Percentiles rank a stretch among this genome's conserved stretches.
phyloP scores from a whole-genome alignment of 2,797 vertebrate species.

The Crypturellus tataupa region DNA sequence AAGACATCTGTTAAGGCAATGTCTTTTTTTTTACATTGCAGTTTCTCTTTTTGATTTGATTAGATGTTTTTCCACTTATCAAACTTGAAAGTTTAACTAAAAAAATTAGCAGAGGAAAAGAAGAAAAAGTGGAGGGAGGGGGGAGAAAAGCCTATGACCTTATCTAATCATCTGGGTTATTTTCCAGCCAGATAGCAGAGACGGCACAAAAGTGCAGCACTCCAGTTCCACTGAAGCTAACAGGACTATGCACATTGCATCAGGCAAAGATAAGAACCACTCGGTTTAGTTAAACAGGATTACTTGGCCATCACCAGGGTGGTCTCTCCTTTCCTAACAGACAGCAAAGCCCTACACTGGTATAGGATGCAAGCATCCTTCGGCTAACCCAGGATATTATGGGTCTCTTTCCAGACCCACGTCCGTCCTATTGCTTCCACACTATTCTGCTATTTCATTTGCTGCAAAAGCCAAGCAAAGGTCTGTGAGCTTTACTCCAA shows the following conservation, averaged over 20 bases:
- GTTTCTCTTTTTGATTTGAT: conserved; percentile 14
- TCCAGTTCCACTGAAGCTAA: not conserved
- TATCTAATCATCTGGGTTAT: not conserved
- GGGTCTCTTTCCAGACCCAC: not conserved
- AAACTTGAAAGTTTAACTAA: not conserved
- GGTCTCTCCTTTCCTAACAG: not conserved
- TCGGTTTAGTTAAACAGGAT: not conserved
- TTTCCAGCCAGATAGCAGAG: not conserved
- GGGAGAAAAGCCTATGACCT: not conserved
- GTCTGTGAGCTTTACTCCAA: not conserved
- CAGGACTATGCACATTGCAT: not conserved
- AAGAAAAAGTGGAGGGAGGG: too few species aligned
- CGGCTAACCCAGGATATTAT: not conserved
- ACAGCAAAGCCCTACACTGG: not conserved
- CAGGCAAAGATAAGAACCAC: not conserved
- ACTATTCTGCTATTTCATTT: not conserved
- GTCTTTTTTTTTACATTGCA: not conserved
- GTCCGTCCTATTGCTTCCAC: not conserved
- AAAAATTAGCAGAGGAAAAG: not conserved
- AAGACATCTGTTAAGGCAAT: not conserved
- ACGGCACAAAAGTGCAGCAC: not conserved
- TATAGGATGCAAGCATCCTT: not conserved
- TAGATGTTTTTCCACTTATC: conserved; percentile 4
- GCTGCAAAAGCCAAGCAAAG: not conserved
- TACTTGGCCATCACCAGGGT: not conserved